phyloP scores from a whole-genome alignment of 2,113 vertebrate genomes.

The Notarius quadriscutis region DNA sequence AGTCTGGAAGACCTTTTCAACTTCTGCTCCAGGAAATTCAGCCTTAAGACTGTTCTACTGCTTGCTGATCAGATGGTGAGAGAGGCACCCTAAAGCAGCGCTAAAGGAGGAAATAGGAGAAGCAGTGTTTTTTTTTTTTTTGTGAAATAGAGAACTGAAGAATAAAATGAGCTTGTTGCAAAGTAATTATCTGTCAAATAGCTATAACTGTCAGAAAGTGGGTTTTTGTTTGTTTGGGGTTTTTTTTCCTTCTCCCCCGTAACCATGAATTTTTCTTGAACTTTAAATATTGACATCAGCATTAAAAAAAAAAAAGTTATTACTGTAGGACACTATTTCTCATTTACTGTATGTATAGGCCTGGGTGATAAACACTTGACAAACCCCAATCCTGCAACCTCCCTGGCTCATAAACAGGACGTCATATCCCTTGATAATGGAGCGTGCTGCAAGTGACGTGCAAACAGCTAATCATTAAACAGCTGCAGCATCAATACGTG shows the following conservation, averaged over 20 bases:
- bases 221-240: no score
- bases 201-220: no score
- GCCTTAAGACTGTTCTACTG: slow-evolving; percentile 83
- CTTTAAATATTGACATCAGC: neutral
- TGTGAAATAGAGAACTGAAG: neutral
- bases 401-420: no score
- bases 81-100: neutral
- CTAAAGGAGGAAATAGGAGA: neutral
- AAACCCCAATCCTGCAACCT: no score
- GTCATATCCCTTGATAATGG: no score
- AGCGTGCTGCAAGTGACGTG: no score
- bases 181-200: neutral
- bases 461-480: no score
- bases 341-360: neutral
- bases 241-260: no score
- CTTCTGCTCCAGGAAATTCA: slow-evolving; percentile 93
- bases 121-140: neutral
- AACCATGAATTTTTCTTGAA: no score
- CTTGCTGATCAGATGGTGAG: slow-evolving; percentile 53
- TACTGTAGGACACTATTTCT: neutral
- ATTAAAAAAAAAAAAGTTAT: no score
- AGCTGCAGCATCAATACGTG: no score
- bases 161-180: neutral
- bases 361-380: no score
- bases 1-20: slow-evolving; percentile 96